phyloP scores from a whole-genome alignment of 1,140 invertebrate species.

The Drosophila mojavensis region DNA sequence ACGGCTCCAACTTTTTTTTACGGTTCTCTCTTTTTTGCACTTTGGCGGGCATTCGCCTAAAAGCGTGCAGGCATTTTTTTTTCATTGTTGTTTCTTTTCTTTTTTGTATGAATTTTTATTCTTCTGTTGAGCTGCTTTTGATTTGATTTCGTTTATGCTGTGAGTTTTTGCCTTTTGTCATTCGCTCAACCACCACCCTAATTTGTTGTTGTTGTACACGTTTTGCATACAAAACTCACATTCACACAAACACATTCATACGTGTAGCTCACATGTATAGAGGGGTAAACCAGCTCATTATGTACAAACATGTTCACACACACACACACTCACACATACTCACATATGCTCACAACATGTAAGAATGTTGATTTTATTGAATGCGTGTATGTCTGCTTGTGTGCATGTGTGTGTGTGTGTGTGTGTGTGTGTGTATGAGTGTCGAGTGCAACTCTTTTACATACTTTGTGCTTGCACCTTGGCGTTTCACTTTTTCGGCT shows the following conservation, averaged over 20 bases:
- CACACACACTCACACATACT: neutral
- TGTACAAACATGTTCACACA: conserved; percentile 39
- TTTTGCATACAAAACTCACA: conserved; percentile 69
- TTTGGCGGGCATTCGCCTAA: conserved; percentile 65
- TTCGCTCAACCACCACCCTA: conserved; percentile 65
- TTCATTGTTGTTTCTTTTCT: conserved; percentile 26
- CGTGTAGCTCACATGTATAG: conserved; percentile 16
- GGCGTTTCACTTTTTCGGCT: conserved; percentile 33
- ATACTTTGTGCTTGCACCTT: conserved; percentile 39
- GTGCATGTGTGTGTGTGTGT: neutral
- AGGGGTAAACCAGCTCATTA: conserved; percentile 45
- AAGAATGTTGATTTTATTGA: neutral
- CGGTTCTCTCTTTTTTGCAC: conserved; percentile 40
- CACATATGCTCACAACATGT: neutral
- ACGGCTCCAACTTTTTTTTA: conserved; percentile 17
- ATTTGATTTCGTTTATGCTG: conserved; percentile 70
- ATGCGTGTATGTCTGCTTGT: too few relatives aligned
- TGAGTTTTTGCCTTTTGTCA: conserved; percentile 63
- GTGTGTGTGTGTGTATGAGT: neutral
- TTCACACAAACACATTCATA: conserved; percentile 16
- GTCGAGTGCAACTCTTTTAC: conserved; percentile 46
- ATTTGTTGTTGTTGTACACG: conserved; percentile 69
- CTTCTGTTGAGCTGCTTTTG: conserved; percentile 55
- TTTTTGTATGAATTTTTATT: conserved; percentile 12
- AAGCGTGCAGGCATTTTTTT: conserved; percentile 54